Evolutionary conservation across 2,113 vertebrate genomes (phyloP).

Genomic region (Baryphthengus martii): DNA sequence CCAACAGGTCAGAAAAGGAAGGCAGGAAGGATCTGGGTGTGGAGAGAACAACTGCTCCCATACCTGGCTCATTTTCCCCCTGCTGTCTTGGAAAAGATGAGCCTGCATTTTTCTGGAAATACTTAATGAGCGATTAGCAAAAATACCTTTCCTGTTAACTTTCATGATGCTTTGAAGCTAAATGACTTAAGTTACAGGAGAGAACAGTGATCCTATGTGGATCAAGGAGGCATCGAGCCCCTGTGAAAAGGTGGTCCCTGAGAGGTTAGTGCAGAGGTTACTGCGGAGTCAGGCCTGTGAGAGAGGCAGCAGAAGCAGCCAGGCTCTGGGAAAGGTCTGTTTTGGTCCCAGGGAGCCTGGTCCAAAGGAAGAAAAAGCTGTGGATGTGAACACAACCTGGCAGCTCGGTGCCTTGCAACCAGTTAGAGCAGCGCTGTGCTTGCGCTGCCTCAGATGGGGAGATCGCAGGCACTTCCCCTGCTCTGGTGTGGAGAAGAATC

Average conservation of each 20-base stretch:
- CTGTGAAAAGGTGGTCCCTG: background rate
- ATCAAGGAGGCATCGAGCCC: background rate
- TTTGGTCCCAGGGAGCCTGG: fast-evolving
- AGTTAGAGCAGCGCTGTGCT: background rate
- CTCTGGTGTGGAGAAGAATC: background rate
- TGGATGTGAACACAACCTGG: fast-evolving
- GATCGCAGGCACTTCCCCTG: background rate
- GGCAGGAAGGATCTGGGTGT: background rate
- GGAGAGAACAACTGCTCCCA: background rate
- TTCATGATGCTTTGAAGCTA: background rate
- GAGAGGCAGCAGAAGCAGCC: background rate
- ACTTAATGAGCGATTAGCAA: background rate
- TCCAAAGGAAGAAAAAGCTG: background rate
- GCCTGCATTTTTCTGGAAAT: background rate
- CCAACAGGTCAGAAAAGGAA: background rate
- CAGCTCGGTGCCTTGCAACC: background rate
- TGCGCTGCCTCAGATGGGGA: background rate
- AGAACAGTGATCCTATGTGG: background rate
- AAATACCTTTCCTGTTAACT: background rate
- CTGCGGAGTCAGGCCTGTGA: background rate
- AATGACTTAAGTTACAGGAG: background rate
- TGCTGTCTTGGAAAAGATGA: background rate
- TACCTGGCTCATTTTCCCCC: background rate
- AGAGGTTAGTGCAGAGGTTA: background rate
- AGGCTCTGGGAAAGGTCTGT: background rate